Base-by-base conservation (phyloP, 2,113 vertebrate genomes). In the Pelvicachromis taeniatus region DNA sequence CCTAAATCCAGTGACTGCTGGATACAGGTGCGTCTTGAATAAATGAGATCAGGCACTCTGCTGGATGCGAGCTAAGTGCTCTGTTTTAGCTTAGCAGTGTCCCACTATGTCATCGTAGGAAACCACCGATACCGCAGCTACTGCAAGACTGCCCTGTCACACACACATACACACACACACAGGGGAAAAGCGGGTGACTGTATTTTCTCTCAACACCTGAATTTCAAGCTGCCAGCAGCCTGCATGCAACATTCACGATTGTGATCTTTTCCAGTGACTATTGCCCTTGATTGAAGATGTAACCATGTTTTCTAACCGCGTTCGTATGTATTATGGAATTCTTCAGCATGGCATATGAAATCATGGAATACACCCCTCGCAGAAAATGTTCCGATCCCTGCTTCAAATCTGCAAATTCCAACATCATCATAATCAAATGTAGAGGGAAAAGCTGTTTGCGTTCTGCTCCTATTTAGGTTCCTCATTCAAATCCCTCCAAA, bases 361-460 rank as follows among this genome's bases (percentile, higher is more conserved):
- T 94, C 91, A 94, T 92, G 87, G 93, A 94, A 94, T 87, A 88
- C 89, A 88, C 83, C 80, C 90, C 70, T 82, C 35, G 23, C 33
- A 84, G 86, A 84, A 89, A 94, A 92, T 90, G 84, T 94, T 95
- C 92, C 94, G 65, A 90, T 90, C 87, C 89, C 86, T 85, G 90
- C 87, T 87, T 81, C 73, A 17, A 92, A 92, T 93, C 91, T 88
- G 90, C 93, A 93, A 90, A 93, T 93, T 92, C 94, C 91, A 93
- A 94, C 93, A 93, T 94, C 89, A 94, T 94, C 92, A 92, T 92
- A 95, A 94, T 95, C 89, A 95, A 93, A 65, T 38, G 92, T 70
- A 56, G 55, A 81, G 88, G 83, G 85, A 92, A 89, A 90, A 89
- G 91, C 88, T 87, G 80, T 83, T 91, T 75, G 70, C 79, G 35